phyloP scores from a whole-genome alignment of 2,888 invertebrate genomes.

The Trisateles emortualis region DNA sequence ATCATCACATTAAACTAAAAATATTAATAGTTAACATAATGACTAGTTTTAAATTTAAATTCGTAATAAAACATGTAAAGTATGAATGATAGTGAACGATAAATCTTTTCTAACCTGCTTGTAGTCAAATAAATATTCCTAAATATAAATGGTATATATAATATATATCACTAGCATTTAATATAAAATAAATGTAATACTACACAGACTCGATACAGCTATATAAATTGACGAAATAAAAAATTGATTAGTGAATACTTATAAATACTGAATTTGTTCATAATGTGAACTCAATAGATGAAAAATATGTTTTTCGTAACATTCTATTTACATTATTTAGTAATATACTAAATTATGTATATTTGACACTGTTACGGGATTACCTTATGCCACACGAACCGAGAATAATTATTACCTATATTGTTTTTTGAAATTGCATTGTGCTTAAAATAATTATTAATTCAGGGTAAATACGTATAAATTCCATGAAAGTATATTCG shows the following conservation, averaged over 20 bases:
- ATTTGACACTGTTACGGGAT: conserved; percentile 75
- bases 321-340: conserved; percentile 83
- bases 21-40: conserved; percentile 54
- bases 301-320: conserved; percentile 69
- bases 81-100: conserved; percentile 50
- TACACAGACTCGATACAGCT: conserved; percentile 75
- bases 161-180: conserved; percentile 35
- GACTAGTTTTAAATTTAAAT: conserved; percentile 66
- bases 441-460: conserved; percentile 31
- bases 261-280: conserved; percentile 67
- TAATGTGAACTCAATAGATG: conserved; percentile 70
- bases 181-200: conserved; percentile 67
- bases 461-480: conserved; percentile 36
- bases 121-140: conserved; percentile 60
- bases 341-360: conserved; percentile 85
- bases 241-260: conserved; percentile 66
- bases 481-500: conserved; percentile 26
- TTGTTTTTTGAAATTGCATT: conserved; percentile 30
- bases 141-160: conserved; percentile 41
- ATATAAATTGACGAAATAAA: conserved; percentile 76
- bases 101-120: conserved; percentile 49
- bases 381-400: conserved; percentile 51
- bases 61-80: conserved; percentile 67
- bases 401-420: conserved; percentile 17
- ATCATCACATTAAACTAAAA: conserved; percentile 47